Percentiles rank a stretch among this genome's conserved stretches.
phyloP scores from a whole-genome alignment of 2,113 vertebrate species.

The Paracanthobrama guichenoti region DNA sequence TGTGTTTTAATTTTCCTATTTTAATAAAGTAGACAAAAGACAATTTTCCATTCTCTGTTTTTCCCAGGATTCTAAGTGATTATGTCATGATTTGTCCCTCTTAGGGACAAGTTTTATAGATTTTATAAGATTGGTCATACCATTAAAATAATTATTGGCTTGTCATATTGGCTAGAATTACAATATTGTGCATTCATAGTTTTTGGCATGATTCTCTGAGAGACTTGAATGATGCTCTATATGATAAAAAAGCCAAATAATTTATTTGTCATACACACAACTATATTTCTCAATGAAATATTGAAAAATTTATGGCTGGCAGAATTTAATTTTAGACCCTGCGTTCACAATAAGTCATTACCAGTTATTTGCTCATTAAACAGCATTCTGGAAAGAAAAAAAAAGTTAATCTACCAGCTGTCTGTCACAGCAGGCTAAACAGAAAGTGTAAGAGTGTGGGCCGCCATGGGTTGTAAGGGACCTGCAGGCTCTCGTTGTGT shows the following conservation, averaged over 20 bases:
- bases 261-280: background rate
- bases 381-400: conserved; percentile 20
- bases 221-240: too few species aligned
- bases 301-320: background rate
- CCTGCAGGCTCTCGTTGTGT: background rate
- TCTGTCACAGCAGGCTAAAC: conserved; percentile 13
- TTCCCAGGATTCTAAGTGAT: background rate
- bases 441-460: background rate
- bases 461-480: background rate
- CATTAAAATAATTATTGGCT: too few species aligned
- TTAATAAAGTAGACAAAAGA: too few species aligned
- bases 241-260: background rate
- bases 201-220: too few species aligned
- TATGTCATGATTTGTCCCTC: conserved; percentile 6
- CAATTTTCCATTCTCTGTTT: conserved; percentile 14
- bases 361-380: conserved; percentile 3
- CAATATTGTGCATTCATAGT: background rate
- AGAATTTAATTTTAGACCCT: background rate
- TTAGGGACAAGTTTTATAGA: background rate
- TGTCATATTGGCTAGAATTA: background rate
- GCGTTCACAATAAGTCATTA: background rate
- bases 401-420: background rate
- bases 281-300: too few species aligned
- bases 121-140: too few species aligned
- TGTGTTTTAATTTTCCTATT: too few species aligned